Percentiles rank a stretch among this genome's conserved stretches.
These are phyloP conservation scores for Metallyticus violacea DNA, from an alignment of 2,888 invertebrate species.

Conservation along the genomic window DNA sequence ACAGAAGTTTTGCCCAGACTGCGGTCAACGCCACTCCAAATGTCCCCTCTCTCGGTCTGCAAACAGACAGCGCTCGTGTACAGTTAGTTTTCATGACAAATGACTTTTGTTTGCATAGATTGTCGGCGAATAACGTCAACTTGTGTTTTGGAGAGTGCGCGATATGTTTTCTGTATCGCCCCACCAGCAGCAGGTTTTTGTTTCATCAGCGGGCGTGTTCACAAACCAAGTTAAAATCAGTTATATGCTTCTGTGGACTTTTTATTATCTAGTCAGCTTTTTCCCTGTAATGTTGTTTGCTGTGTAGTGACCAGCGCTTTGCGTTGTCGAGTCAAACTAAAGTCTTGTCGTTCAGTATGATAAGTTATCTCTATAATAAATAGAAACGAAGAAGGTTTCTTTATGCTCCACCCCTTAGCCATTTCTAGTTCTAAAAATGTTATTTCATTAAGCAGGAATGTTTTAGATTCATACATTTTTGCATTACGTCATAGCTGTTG, in stretches of 20 bases:
- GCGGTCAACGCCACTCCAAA: neutral
- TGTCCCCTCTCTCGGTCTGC: neutral
- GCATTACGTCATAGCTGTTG: too few species aligned
- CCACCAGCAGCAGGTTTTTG: neutral
- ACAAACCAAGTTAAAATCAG: neutral
- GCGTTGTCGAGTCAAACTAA: neutral
- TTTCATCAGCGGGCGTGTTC: neutral
- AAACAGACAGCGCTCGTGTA: neutral
- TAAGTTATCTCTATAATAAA: too few species aligned
- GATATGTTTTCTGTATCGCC: neutral
- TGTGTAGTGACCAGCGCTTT: neutral
- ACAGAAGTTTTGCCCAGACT: neutral
- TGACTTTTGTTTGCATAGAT: neutral
- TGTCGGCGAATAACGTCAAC: neutral
- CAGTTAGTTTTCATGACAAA: neutral
- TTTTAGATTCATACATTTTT: too few species aligned
- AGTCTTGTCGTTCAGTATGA: too few species aligned
- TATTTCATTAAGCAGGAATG: too few species aligned
- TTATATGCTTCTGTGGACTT: neutral
- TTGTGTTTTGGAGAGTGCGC: neutral
- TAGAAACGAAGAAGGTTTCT: too few species aligned
- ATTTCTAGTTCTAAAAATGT: too few species aligned
- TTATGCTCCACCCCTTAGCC: too few species aligned
- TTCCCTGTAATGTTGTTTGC: neutral
- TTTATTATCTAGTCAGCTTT: neutral